Base-by-base conservation (phyloP, 2,888 invertebrate genomes). In the Serrognathus titanus region DNA sequence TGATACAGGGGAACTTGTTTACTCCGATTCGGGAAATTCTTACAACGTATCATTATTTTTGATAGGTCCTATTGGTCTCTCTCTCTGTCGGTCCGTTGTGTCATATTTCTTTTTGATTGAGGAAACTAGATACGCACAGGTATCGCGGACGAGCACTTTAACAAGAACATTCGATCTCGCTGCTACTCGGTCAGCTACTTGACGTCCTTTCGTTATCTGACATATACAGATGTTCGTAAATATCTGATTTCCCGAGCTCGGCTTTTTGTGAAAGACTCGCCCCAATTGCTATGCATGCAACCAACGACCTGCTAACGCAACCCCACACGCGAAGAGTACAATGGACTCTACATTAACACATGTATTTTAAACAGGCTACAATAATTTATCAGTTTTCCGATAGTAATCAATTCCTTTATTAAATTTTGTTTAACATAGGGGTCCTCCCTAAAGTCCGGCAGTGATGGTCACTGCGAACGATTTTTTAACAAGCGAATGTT, bases 21-120 rank as follows among this genome's bases (percentile, higher is more conserved):
- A 66, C 68, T 67, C 59, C 66, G 55, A 63, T 68, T 71, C 68
- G 71, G 67, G 71, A 74, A 56, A 74, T 72, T 73, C 74, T 65
- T 73, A 73, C 64, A 68, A 69, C 70, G 69, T 73, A 75, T 76
- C 75, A 76, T 76, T 76, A 76, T 76, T 75, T 75, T 69, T 74
- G 73, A 74, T 74, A 69, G 68, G 69, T 66, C 64, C 67, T 69
- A 70, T 70, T 69, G 69, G 66, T 69, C 69, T 64, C 65, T 16
- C 16, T 16, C 16, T 67, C 68, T 66, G 66, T 62, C 62, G 40
- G 50, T 16, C 20, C 48, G 57, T 64, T 61, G 68, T 73, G 70
- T 76, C 73, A 66, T 69, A 75, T 76, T 76, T 73, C 76, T 65
- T 69, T 71, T 70, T 74, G 74, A 75, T 75, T 75, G 73, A 70